phyloP scores from a whole-genome alignment of 2,797 vertebrate genomes.

The Stomatorhinus walkeri region DNA sequence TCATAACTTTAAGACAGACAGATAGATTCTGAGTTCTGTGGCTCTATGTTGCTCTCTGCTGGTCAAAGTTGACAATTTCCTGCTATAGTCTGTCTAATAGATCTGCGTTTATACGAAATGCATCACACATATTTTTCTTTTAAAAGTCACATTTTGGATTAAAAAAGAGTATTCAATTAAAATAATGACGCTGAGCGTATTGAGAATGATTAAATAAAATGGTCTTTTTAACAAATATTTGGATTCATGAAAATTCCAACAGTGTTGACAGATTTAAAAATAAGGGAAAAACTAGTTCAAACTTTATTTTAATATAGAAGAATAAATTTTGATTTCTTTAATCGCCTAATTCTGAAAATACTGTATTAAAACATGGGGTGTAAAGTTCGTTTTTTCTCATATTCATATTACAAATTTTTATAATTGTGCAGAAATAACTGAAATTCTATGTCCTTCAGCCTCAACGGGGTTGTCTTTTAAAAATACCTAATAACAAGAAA shows the following conservation, averaged over 20 bases:
- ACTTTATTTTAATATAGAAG: background rate
- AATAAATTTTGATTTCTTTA: background rate
- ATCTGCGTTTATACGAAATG: background rate
- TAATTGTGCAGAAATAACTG: background rate
- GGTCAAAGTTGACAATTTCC: background rate
- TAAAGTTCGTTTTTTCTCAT: background rate
- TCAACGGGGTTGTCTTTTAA: background rate
- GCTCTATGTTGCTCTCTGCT: conserved; percentile 8
- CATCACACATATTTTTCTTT: background rate
- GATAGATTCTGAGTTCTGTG: background rate
- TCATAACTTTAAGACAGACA: background rate
- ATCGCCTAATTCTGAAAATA: background rate
- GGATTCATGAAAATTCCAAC: background rate
- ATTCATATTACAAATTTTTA: background rate
- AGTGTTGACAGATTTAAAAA: background rate
- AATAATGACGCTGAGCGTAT: background rate
- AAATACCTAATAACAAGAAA: background rate
- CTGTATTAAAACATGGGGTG: background rate
- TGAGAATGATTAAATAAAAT: background rate
- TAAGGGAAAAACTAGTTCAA: background rate
- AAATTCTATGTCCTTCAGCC: background rate
- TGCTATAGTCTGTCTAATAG: background rate
- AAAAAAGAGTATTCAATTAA: background rate
- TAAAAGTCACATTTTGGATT: background rate
- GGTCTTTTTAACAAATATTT: background rate